Evolutionary conservation across 2,113 vertebrate genomes (phyloP), one percentile per base, ranked within the genome.

Genomic region (Corythaixoides concolor): DNA sequence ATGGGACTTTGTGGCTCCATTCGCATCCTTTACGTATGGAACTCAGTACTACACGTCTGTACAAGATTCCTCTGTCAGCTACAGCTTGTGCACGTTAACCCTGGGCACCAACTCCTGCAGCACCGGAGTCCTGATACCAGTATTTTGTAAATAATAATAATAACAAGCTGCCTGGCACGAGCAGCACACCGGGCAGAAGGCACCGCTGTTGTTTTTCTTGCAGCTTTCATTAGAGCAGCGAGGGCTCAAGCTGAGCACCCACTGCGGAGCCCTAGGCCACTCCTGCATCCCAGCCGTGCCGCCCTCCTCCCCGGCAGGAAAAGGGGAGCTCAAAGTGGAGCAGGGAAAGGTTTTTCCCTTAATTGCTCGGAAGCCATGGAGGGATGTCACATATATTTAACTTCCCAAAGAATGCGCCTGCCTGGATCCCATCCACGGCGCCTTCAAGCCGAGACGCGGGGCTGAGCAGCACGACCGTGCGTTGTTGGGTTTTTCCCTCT

Each of bases 11-110:
- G 39, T 55, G 58, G 12, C n/a, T 53, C 27, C 17, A 6, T n/a
- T 73, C 68, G 3, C 27, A 23, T 6, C 53, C n/a, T 43, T 33
- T 27, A 14, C 39, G 30, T 26, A 5, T 0, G 11, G 37, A 47
- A 7, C 32, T 41, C 53, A 21, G 1, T 17, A 10, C 3, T 0
- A 4, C 11, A 9, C 28, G 9, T 6, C 59, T 11, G 8, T 3
- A 22, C 22, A 8, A 14, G 58, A 69, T 3, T 5, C 16, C n/a
- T 41, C 41, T 55, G 3, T 0, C 18, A 18, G 28, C 15, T 30
- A 12, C 58, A 62, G 76, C 76, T 62, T 68, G 2, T 2, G 12
- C 16, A 12, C 11, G 1, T 6, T 6, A 30, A 55, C 24, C 43
- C 53, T 0, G 0, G 33, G 53, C 79, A 74, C 39, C 8, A 20